Evolutionary conservation across 2,113 vertebrate genomes (phyloP).

Genomic region (Melospiza georgiana): DNA sequence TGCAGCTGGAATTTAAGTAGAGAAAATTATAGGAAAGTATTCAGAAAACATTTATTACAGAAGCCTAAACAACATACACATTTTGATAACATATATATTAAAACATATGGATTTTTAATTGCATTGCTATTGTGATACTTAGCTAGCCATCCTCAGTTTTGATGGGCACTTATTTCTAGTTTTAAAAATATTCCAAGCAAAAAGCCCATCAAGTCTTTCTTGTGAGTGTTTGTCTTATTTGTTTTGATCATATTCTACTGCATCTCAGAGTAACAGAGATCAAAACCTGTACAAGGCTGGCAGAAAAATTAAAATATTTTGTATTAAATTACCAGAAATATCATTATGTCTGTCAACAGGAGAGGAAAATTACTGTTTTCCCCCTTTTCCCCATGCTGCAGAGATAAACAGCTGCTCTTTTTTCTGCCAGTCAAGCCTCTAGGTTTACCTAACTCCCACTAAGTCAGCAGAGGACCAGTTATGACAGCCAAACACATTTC

Average conservation of each 20-base stretch:
- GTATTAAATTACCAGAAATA: not conserved
- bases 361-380: not conserved
- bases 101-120: not conserved
- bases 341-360: not conserved
- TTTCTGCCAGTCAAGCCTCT: not conserved
- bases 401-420: not conserved
- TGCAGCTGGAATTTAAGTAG: not conserved
- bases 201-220: not conserved
- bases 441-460: not conserved
- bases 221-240: not conserved
- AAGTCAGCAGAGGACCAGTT: not conserved
- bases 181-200: not conserved
- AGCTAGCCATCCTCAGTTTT: not conserved
- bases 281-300: not conserved
- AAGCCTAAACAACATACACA: not conserved
- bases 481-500: not conserved
- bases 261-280: not conserved
- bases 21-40: not conserved
- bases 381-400: not conserved
- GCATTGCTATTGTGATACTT: not conserved
- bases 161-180: not conserved
- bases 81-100: not conserved
- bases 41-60: not conserved
- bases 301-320: not conserved
- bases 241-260: not conserved